phyloP scores from a whole-genome alignment of 2,888 invertebrate species.

The Acanthopleura granulata region DNA sequence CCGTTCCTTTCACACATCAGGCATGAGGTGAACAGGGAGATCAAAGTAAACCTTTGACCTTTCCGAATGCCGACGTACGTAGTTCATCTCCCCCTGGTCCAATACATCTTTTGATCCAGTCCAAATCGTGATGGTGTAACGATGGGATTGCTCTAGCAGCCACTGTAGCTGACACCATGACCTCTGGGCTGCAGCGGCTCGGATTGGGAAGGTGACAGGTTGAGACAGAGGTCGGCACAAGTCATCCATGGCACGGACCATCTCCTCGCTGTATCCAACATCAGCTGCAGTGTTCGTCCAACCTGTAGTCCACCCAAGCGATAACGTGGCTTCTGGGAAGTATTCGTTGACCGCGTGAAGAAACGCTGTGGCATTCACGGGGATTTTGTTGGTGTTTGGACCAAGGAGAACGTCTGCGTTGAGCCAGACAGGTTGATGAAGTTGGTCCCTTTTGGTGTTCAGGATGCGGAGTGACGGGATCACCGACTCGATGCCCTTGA shows the following conservation, averaged over 20 bases:
- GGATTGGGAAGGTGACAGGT: slow-evolving; percentile 84
- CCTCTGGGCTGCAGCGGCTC: slow-evolving; percentile 79
- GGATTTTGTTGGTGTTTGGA: slow-evolving; percentile 75
- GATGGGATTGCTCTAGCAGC: slow-evolving; percentile 74
- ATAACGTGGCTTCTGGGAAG: slow-evolving; percentile 79
- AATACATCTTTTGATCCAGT: slow-evolving; percentile 78
- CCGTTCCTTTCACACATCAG: slow-evolving; percentile 32
- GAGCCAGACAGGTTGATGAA: slow-evolving; percentile 80
- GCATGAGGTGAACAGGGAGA: slow-evolving; percentile 73
- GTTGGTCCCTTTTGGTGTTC: slow-evolving; percentile 30
- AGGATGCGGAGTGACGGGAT: slow-evolving; percentile 60
- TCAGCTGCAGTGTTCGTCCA: slow-evolving; percentile 74
- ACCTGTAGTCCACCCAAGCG: slow-evolving; percentile 88
- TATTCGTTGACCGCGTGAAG: slow-evolving; percentile 74
- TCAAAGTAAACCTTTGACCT: slow-evolving; percentile 82
- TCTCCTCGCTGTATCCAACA: slow-evolving; percentile 69
- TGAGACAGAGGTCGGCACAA: slow-evolving; percentile 73
- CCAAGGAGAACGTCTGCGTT: slow-evolving; percentile 89
- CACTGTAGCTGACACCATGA: slow-evolving; percentile 76
- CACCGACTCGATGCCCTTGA: slow-evolving; percentile 82
- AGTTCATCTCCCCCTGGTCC: slow-evolving; percentile 76
- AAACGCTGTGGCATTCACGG: slow-evolving; percentile 79
- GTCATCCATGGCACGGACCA: slow-evolving; percentile 73
- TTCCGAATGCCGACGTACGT: slow-evolving; percentile 79
- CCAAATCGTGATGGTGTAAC: slow-evolving; percentile 86